Conservation (phyloP, 2,888 invertebrate species). For the Gasteruption jaculator region DNA sequence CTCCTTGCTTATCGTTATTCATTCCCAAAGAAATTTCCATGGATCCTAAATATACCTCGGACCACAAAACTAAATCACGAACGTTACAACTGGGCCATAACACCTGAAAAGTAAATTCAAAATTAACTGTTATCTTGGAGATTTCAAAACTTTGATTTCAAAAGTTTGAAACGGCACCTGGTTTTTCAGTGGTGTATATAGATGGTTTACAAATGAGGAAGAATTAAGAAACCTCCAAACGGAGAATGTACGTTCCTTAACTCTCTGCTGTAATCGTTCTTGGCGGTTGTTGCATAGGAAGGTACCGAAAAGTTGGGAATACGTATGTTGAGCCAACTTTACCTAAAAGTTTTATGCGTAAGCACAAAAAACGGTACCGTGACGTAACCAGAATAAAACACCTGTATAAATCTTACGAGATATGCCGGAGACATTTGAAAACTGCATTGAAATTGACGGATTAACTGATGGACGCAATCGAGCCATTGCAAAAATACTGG, state of each 20-base stretch:
- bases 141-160: neutral
- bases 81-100: slow-evolving; percentile 84
- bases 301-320: slow-evolving; percentile 95
- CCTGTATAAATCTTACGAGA: slow-evolving; percentile 65
- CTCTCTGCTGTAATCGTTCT: slow-evolving; percentile 65
- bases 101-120: slow-evolving; percentile 57
- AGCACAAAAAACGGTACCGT: neutral
- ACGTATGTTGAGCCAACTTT: slow-evolving; percentile 90
- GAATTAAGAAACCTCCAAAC: slow-evolving; percentile 85
- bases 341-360: slow-evolving; percentile 63
- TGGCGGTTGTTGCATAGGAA: slow-evolving; percentile 86
- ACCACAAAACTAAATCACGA: slow-evolving; percentile 79
- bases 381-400: neutral
- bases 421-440: slow-evolving; percentile 95
- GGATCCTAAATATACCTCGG: slow-evolving; percentile 73
- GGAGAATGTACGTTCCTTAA: slow-evolving; percentile 69
- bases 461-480: slow-evolving; percentile 91
- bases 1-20: slow-evolving; percentile 50
- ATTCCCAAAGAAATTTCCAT: slow-evolving; percentile 44
- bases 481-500: slow-evolving; percentile 98
- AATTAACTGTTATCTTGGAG: slow-evolving; percentile 3
- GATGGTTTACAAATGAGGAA: slow-evolving; percentile 78
- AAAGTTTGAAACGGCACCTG: slow-evolving; percentile 46
- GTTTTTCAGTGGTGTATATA: slow-evolving; percentile 62
- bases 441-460: slow-evolving; percentile 82